A percentile compares a stretch with the other conserved stretches of the same genome.
These are phyloP conservation scores for Melikaiella ostensackeni DNA, from an alignment of 2,888 invertebrate species.

Conservation along the genomic window DNA sequence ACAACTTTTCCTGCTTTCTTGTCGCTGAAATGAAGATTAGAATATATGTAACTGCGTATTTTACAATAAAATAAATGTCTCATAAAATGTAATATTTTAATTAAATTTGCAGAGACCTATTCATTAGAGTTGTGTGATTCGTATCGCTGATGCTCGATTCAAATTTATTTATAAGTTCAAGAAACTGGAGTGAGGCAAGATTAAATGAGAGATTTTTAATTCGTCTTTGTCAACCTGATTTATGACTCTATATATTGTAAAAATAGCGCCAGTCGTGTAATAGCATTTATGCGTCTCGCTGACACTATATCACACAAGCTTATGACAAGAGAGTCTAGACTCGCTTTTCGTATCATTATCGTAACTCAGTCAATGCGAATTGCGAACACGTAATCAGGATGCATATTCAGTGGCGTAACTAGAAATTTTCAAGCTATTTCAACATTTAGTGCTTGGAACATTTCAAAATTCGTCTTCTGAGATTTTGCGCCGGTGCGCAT, in stretches of 20 bases:
- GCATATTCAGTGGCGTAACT: neutral
- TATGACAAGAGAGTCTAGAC: constrained; percentile 8
- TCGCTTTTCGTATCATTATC: constrained; percentile 6
- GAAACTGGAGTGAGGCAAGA: neutral
- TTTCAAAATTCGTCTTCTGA: too few relatives aligned
- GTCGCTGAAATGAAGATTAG: neutral
- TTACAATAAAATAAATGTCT: neutral
- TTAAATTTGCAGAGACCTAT: neutral
- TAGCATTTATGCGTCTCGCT: neutral
- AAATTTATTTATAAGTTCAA: neutral
- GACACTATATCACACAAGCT: neutral
- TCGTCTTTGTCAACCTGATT: neutral
- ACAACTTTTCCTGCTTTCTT: too few relatives aligned
- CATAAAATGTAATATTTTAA: neutral
- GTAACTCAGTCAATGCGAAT: constrained; percentile 10
- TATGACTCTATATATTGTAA: neutral
- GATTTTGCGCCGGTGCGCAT: too few relatives aligned
- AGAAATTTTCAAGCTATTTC: neutral
- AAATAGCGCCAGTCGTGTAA: neutral
- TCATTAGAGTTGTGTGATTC: neutral
- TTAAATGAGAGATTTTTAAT: neutral
- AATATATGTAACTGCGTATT: neutral
- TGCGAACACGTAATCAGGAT: neutral
- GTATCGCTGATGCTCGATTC: neutral
- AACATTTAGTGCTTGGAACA: neutral